phyloP scores from a whole-genome alignment of 1,140 invertebrate genomes.

The Drosophila nigrodunni region DNA sequence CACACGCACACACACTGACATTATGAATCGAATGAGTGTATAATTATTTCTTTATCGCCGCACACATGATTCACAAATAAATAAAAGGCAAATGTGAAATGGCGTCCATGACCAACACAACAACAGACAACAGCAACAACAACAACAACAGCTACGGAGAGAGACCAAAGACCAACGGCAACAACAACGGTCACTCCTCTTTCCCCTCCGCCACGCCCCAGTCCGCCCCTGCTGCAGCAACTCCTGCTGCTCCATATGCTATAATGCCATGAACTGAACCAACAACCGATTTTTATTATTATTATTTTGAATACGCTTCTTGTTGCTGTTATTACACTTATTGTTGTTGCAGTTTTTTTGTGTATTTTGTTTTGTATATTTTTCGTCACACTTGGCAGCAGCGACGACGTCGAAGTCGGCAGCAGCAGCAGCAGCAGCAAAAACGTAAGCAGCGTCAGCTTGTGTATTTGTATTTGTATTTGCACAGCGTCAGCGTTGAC shows the following conservation, averaged over 20 bases:
- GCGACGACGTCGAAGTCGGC: constrained; percentile 30
- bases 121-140: constrained; percentile 49
- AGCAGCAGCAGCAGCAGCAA: constrained; percentile 37
- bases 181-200: constrained; percentile 35
- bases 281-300: constrained; percentile 76
- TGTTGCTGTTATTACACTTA: constrained; percentile 54
- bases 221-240: constrained; percentile 14
- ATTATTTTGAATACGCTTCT: constrained; percentile 81
- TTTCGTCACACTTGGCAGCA: constrained; percentile 81
- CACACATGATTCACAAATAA: constrained; percentile 69
- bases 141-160: constrained; percentile 27
- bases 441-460: constrained; percentile 29
- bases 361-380: constrained; percentile 81
- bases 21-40: constrained; percentile 23
- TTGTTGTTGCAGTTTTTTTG: constrained; percentile 61
- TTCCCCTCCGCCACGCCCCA: constrained; percentile 5
- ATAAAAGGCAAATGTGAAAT: constrained; percentile 63
- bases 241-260: constrained; percentile 35
- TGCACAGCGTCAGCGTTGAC: constrained; percentile 61
- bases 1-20: background rate
- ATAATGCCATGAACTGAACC: constrained; percentile 50
- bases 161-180: constrained; percentile 30
- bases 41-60: constrained; percentile 70
- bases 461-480: constrained; percentile 61
- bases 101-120: constrained; percentile 79